phyloP scores from a whole-genome alignment of 2,888 invertebrate species.

The Parnassius smintheus region DNA sequence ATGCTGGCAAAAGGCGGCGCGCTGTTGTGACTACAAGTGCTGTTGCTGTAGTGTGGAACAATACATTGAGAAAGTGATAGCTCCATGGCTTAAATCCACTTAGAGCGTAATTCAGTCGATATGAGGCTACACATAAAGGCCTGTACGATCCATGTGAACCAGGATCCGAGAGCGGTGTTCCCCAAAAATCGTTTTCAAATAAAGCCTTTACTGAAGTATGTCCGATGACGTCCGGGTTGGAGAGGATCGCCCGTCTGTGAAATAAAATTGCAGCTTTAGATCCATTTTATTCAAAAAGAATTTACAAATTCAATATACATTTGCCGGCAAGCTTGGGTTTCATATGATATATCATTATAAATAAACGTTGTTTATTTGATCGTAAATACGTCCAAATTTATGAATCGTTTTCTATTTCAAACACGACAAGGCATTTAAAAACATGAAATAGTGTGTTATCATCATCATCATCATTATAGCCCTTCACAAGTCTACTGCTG shows the following conservation, averaged over 20 bases:
- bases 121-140: constrained; percentile 94
- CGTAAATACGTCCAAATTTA: neutral
- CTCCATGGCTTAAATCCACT: constrained; percentile 90
- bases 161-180: constrained; percentile 94
- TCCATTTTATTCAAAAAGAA: constrained; percentile 22
- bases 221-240: constrained; percentile 95
- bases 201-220: constrained; percentile 90
- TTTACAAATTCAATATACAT: constrained; percentile 26
- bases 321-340: constrained; percentile 12
- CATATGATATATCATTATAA: constrained; percentile 13
- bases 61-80: constrained; percentile 92
- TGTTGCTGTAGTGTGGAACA: constrained; percentile 92
- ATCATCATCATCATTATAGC: too few species aligned
- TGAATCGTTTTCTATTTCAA: too few species aligned
- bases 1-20: constrained; percentile 84
- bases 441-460: too few species aligned
- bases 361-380: constrained; percentile 3
- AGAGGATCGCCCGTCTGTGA: constrained; percentile 95
- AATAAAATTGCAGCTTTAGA: constrained; percentile 53
- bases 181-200: constrained; percentile 98
- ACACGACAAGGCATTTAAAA: neutral
- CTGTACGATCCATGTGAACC: constrained; percentile 99
- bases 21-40: constrained; percentile 90
- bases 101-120: constrained; percentile 90
- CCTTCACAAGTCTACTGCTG: too few species aligned